Evolutionary conservation across 2,113 vertebrate genomes (phyloP), one percentile per base, ranked within the genome.

Genomic region (Willisornis vidua): DNA sequence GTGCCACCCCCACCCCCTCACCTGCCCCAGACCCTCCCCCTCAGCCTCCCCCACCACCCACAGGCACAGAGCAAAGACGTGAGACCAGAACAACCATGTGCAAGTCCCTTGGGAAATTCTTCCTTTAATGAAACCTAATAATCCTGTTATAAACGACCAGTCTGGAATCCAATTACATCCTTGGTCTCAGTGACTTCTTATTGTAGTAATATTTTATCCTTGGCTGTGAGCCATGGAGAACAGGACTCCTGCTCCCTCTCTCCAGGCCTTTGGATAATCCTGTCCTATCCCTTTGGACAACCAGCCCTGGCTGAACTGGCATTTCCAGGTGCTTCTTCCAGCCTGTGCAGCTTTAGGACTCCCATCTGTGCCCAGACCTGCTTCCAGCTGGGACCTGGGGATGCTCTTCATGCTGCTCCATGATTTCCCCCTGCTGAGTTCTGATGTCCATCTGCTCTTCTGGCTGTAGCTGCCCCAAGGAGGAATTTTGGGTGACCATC

Each of bases 121-220:
- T 46, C 66, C 73, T 96, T 95, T 94, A 95, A 93, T 94, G 68
- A 62, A 76, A 57, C 19, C 14, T 54, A 52, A 33, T 33, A 41
- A 58, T 93, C 39, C 16, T 25, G 4, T 65, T 62, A 45, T 8
- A 62, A 94, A 77, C 25, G 19, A 86, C 14, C 65, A 45, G 18
- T 23, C 74, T 88, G 75, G 31, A 70, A 62, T 15, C 55, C 58
- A 43, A 6, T 24, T 45, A 52, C 18, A 9, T 26, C n/a, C 62
- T 81, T 68, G 45, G 16, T 49, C 75, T 59, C 22, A 6, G 41
- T 46, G 75, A 26, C 58, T 75, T 62, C 46, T 67, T n/a, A 25
- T 15, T 35, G 3, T 28, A 19, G 16, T 14, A 43, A 48, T 26
- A 19, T 54, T 63, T 68, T 31, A 10, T 75, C 55, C 29, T 68